phyloP scores from a whole-genome alignment of 2,113 vertebrate genomes.

The Corapipo altera region DNA sequence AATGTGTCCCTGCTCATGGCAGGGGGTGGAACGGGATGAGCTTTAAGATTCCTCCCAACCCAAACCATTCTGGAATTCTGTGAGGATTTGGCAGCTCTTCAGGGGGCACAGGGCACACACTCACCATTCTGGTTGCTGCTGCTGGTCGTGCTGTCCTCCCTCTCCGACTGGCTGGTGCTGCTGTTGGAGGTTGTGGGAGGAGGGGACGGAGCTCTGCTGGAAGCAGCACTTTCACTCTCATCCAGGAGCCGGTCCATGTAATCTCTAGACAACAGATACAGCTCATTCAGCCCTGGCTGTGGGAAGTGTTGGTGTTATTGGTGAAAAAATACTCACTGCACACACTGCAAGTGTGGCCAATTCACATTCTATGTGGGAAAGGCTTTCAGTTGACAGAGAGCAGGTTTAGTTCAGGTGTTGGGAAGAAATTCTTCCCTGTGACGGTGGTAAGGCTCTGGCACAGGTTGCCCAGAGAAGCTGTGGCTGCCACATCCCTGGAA shows the following conservation, averaged over 20 bases:
- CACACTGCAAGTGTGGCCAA: background rate
- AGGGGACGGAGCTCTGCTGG: slow-evolving; percentile 85
- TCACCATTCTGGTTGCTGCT: slow-evolving; percentile 87
- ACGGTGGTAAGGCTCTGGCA: background rate
- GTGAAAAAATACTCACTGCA: background rate
- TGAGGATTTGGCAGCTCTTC: too few species aligned
- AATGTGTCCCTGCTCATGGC: background rate
- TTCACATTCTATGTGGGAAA: accelerated
- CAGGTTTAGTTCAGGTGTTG: accelerated
- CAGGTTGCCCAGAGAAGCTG: background rate
- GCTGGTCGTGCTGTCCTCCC: slow-evolving; percentile 78
- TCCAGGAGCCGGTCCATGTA: slow-evolving; percentile 94
- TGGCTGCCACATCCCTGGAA: background rate
- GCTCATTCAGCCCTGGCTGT: background rate
- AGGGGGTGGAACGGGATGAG: background rate
- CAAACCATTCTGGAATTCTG: accelerated
- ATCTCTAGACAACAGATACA: slow-evolving; percentile 75
- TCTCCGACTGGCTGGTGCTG: slow-evolving; percentile 87
- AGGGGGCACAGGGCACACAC: background rate
- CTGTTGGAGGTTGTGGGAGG: slow-evolving; percentile 88
- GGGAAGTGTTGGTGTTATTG: background rate
- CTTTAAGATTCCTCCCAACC: accelerated
- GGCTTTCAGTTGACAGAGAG: accelerated
- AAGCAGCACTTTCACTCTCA: slow-evolving; percentile 89
- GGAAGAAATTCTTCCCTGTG: background rate